Conservation (phyloP, 2,888 invertebrate genomes). For the Spicauda simplicius region DNA sequence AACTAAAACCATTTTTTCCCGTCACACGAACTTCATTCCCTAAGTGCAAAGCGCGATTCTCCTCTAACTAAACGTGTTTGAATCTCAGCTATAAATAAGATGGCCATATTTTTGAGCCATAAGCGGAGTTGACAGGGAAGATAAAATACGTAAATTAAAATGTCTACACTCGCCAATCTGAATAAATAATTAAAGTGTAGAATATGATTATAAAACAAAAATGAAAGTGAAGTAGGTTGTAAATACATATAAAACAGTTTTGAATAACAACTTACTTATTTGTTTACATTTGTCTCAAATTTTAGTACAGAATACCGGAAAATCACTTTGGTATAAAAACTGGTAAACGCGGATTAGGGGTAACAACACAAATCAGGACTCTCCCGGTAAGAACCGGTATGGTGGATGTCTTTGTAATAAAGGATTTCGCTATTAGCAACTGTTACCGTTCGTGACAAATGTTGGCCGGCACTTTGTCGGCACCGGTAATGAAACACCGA, state of each 20-base stretch:
- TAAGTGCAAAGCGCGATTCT: conserved; percentile 31
- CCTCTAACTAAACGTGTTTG: conserved; percentile 22
- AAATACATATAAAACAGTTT: too few species aligned
- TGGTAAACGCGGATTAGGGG: too few species aligned
- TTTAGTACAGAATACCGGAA: too few species aligned
- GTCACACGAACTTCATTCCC: conserved; percentile 26
- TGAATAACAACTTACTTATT: too few species aligned
- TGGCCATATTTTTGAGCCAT: not conserved
- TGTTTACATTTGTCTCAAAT: too few species aligned
- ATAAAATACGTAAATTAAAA: too few species aligned
- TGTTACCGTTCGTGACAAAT: conserved; percentile 73
- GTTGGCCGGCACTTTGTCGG: conserved; percentile 73
- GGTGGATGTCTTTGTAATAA: conserved; percentile 12
- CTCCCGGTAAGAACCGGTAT: conserved; percentile 7
- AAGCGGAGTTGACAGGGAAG: too few species aligned
- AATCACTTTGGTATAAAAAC: too few species aligned
- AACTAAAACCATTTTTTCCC: conserved; percentile 20
- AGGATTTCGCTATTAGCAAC: conserved; percentile 72
- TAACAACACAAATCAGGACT: conserved; percentile 1
- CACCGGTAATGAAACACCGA: conserved; percentile 72
- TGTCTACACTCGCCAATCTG: too few species aligned
- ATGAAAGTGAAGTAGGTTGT: too few species aligned
- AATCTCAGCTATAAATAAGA: conserved; percentile 16
- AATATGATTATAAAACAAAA: too few species aligned
- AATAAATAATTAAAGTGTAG: too few species aligned